Percentiles rank a stretch among this genome's conserved stretches.
Evolutionary conservation across 2,888 invertebrate species (phyloP).

Genomic region (Rosalia funebris): DNA sequence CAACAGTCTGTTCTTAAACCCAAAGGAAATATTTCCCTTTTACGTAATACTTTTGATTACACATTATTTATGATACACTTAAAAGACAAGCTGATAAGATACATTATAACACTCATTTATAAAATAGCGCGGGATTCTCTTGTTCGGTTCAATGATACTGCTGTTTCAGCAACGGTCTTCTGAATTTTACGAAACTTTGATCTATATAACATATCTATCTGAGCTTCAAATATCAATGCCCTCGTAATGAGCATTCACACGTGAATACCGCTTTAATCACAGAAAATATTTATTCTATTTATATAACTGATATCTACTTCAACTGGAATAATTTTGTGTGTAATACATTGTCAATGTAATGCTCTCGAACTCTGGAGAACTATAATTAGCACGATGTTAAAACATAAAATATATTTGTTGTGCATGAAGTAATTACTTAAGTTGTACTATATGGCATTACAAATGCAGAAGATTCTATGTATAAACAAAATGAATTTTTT

Average conservation of each 20-base stretch:
- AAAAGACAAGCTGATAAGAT: slow-evolving; percentile 23
- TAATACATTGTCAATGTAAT: no score
- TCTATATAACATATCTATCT: slow-evolving; percentile 12
- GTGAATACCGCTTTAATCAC: no score
- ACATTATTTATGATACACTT: slow-evolving; percentile 18
- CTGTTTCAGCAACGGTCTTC: slow-evolving; percentile 16
- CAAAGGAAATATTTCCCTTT: slow-evolving; percentile 17
- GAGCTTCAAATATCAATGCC: slow-evolving; percentile 1
- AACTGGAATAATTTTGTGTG: no score
- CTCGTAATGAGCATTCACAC: background rate
- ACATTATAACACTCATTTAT: background rate
- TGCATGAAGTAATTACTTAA: no score
- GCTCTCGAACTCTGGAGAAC: no score
- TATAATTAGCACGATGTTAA: no score
- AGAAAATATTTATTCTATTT: no score
- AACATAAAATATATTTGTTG: no score
- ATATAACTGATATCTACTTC: no score
- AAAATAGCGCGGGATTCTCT: slow-evolving; percentile 19
- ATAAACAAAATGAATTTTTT: no score
- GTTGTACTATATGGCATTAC: no score
- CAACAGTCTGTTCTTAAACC: background rate
- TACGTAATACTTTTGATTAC: slow-evolving; percentile 19
- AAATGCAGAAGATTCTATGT: no score
- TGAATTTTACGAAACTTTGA: slow-evolving; percentile 15
- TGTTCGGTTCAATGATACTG: background rate